Evolutionary conservation across 2,113 vertebrate genomes (phyloP).

Genomic region (Notothenia rossii): DNA sequence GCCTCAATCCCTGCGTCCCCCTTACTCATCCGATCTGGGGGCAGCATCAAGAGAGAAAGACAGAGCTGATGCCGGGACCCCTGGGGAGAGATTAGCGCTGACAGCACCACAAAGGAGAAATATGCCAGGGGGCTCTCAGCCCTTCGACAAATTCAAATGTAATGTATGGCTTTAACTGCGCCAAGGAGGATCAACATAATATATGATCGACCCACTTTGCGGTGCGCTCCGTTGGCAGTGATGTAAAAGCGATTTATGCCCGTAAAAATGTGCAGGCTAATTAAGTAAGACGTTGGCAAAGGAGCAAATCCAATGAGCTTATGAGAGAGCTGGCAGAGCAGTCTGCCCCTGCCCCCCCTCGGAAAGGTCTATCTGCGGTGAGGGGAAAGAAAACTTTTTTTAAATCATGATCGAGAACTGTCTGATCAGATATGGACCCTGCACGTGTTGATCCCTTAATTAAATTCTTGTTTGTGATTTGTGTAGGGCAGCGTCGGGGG

Average conservation of each 20-base stretch:
- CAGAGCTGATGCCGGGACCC: constrained; percentile 63
- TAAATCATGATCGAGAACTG: neutral
- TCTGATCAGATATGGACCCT: constrained; percentile 3
- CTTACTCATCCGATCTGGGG: constrained; percentile 77
- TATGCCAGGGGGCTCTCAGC: constrained; percentile 63
- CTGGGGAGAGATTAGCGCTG: constrained; percentile 80
- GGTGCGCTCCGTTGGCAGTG: constrained; percentile 69
- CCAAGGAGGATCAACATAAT: constrained; percentile 80
- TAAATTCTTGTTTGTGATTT: constrained; percentile 69
- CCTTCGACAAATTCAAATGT: constrained; percentile 78
- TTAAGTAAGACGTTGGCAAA: constrained; percentile 79
- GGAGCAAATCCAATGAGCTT: constrained; percentile 79
- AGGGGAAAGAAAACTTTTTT: constrained; percentile 31
- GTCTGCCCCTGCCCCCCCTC: neutral
- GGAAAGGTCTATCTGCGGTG: constrained; percentile 56
- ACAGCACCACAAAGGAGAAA: constrained; percentile 82
- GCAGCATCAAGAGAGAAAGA: constrained; percentile 58
- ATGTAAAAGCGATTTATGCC: constrained; percentile 79
- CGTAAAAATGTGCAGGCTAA: constrained; percentile 81
- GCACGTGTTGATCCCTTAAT: constrained; percentile 56
- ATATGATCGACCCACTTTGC: constrained; percentile 83
- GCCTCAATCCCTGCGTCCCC: constrained; percentile 55
- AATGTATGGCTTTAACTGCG: constrained; percentile 76
- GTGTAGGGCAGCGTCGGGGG: constrained; percentile 38
- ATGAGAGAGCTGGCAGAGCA: constrained; percentile 69